Evolutionary conservation across 2,113 vertebrate genomes (phyloP), one percentile per base, ranked within the genome.

Genomic region (Globicephala melas): DNA sequence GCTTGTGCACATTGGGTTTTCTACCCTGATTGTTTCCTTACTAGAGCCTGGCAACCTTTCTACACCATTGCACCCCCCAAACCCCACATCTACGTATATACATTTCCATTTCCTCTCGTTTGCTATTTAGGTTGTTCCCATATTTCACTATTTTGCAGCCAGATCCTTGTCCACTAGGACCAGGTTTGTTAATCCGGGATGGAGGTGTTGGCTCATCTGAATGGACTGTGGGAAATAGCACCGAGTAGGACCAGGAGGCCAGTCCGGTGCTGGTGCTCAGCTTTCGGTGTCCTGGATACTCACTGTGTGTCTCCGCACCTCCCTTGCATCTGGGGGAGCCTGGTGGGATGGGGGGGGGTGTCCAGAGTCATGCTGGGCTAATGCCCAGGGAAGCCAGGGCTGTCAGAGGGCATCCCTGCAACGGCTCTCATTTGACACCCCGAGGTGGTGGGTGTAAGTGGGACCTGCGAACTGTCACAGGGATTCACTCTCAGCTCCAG

Each of bases 371-470:
- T 26, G 31, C 23, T 36, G 50, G n/a, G 10, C 67, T 55, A 26
- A 67, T 13, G 18, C 41, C 31, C 13, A 44, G 23, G 80, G 81
- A 38, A 41, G 47, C 21, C 14, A 31, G 23, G 13, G 25, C 17
- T n/a, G 18, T 62, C 68, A 5, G 36, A 68, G 91, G 65, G 41
- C 26, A 2, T 26, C 44, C 10, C 17, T 95, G 44, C 12, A 73
- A 55, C 41, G 73, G 47, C 73, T 5, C 7, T 63, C 60, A 28
- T 63, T 26, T 41, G 15, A 20, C 6, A 33, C 31, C 60, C 65
- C 1, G 0, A 28, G 79, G n/a, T 2, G 0, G 68, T 73, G 11
- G 15, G 4, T 44, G 18, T 82, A 38, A 25, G 50, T 60, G 73
- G 80, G 38, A 3, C 47, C 12, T 36, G 63, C 36, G 80, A 33